A percentile compares a stretch with the other conserved stretches of the same genome.
These are phyloP conservation scores for Clusia tigrina DNA, from an alignment of 2,888 invertebrate genomes.

Conservation along the genomic window DNA sequence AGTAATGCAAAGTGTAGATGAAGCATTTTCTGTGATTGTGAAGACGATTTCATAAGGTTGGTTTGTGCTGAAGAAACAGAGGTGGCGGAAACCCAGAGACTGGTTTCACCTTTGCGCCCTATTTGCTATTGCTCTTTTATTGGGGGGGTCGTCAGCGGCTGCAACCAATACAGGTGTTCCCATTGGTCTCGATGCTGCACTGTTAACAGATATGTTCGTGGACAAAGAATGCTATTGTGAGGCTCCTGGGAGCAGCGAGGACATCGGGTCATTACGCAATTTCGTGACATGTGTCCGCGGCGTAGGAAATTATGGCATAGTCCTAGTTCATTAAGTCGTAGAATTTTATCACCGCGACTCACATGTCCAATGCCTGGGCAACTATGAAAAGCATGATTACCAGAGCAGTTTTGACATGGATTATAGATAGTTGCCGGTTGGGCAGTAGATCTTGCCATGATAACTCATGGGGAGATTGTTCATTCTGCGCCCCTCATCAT, in stretches of 20 bases:
- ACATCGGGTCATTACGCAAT: not conserved
- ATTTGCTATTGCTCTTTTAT: no score
- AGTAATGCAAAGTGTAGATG: not conserved
- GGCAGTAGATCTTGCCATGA: not conserved
- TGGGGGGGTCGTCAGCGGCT: no score
- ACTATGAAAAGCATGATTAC: slow-evolving; percentile 8
- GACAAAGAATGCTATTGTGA: not conserved
- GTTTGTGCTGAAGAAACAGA: no score
- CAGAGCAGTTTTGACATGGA: slow-evolving; percentile 1
- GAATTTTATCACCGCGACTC: slow-evolving; percentile 16
- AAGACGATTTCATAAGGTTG: no score
- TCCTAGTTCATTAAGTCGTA: slow-evolving; percentile 12
- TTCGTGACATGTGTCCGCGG: slow-evolving; percentile 1
- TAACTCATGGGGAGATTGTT: not conserved
- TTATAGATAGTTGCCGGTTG: not conserved
- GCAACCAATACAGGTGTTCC: no score
- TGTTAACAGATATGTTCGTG: no score
- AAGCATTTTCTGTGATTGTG: not conserved
- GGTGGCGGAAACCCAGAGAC: no score
- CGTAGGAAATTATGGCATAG: slow-evolving; percentile 7
- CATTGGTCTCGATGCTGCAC: no score
- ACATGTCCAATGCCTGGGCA: not conserved
- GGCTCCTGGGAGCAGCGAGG: slow-evolving; percentile 1
- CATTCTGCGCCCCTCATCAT: not conserved
- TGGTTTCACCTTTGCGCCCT: no score